Percentiles rank a stretch among this genome's conserved stretches.
phyloP scores from a whole-genome alignment of 2,113 vertebrate species.

The Panurus biarmicus region DNA sequence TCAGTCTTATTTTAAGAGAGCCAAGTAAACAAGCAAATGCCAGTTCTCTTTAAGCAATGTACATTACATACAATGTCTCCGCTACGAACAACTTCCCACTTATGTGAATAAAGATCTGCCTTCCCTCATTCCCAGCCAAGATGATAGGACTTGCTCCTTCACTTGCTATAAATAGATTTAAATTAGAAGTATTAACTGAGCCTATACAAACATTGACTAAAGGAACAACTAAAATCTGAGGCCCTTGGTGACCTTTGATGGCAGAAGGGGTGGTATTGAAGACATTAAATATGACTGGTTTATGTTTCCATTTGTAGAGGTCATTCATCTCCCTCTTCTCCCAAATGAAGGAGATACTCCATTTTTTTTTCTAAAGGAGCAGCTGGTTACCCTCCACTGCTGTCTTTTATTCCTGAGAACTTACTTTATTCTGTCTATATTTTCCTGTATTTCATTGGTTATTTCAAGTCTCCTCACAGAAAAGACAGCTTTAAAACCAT shows the following conservation, averaged over 20 bases:
- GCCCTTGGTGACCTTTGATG: not conserved
- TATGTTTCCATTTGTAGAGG: not conserved
- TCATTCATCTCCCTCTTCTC: not conserved
- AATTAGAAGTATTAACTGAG: not conserved
- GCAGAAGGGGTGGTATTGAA: not conserved
- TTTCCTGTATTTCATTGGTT: not conserved
- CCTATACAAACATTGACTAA: not conserved
- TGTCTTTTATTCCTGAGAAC: not conserved
- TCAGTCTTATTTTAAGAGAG: conserved; percentile 6
- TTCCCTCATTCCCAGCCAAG: not conserved
- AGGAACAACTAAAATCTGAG: not conserved
- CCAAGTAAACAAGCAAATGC: not conserved
- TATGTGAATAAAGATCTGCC: not conserved
- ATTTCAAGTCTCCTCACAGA: not conserved
- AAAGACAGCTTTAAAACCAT: not conserved
- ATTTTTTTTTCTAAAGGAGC: not conserved
- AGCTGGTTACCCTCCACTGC: not conserved
- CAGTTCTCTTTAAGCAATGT: not conserved
- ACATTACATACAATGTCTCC: accelerated
- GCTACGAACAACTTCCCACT: not conserved
- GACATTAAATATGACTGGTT: not conserved
- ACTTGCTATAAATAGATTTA: not conserved
- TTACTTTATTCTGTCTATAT: not conserved
- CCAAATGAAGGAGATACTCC: not conserved
- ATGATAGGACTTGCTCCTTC: not conserved